Percentiles rank a stretch among this genome's conserved stretches.
Conservation (phyloP, 2,888 invertebrate species). For the Nephrotoma guestfalica region DNA sequence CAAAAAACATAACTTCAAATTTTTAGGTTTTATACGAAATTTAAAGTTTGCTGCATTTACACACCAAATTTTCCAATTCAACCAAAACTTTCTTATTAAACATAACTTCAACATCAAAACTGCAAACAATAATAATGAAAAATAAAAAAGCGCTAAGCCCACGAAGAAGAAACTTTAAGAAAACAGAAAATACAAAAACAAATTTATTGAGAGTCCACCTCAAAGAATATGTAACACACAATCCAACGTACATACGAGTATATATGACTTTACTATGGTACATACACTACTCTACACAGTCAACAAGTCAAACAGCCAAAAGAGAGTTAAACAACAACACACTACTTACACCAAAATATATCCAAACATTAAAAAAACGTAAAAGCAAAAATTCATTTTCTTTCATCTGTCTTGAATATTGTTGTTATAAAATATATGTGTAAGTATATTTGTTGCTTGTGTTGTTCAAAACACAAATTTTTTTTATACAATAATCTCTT, state of each 20-base stretch:
- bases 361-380: not conserved
- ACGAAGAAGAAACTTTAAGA: not conserved
- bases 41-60: too few species aligned
- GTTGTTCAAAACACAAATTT: not conserved
- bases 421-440: not conserved
- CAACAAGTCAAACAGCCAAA: not conserved
- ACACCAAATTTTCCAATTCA: not conserved
- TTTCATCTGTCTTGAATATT: not conserved
- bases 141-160: not conserved
- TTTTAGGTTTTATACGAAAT: too few species aligned
- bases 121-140: not conserved
- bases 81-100: not conserved
- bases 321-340: not conserved
- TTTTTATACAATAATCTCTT: not conserved
- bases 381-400: not conserved
- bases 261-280: not conserved
- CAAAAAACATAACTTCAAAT: too few species aligned
- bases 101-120: not conserved
- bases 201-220: not conserved
- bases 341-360: not conserved
- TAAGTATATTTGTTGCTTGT: not conserved
- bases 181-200: not conserved
- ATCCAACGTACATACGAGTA: not conserved
- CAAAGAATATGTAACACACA: not conserved
- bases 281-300: not conserved